phyloP scores from a whole-genome alignment of 2,113 vertebrate genomes.

The Gopherus flavomarginatus region DNA sequence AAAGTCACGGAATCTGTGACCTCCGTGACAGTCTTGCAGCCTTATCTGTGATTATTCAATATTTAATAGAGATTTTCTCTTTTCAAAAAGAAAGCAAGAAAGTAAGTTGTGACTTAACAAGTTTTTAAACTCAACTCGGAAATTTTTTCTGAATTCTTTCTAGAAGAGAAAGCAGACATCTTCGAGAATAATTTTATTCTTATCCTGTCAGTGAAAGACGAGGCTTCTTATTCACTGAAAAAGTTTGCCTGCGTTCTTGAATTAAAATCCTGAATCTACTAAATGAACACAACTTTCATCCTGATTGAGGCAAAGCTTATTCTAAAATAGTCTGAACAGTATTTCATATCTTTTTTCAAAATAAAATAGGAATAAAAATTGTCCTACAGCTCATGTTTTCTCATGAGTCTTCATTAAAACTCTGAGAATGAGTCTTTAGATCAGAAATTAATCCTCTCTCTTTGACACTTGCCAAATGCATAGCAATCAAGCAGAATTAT shows the following conservation, averaged over 20 bases:
- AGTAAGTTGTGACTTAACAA: no score
- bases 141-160: no score
- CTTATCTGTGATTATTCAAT: no score
- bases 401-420: neutral
- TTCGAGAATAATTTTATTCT: neutral
- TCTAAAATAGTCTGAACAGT: neutral
- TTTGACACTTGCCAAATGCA: neutral
- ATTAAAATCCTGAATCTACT: neutral
- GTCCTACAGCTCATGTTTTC: neutral
- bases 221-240: neutral
- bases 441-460: neutral
- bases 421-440: neutral
- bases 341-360: neutral
- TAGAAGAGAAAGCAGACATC: no score
- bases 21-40: no score
- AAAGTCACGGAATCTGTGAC: no score
- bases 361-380: conserved; percentile 1
- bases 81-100: neutral
- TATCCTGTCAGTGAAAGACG: neutral
- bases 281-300: neutral
- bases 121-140: no score
- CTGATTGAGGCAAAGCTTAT: neutral
- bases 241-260: neutral
- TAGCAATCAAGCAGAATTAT: neutral
- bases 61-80: no score